phyloP scores from a whole-genome alignment of 2,113 vertebrate species.

The Calypte anna region DNA sequence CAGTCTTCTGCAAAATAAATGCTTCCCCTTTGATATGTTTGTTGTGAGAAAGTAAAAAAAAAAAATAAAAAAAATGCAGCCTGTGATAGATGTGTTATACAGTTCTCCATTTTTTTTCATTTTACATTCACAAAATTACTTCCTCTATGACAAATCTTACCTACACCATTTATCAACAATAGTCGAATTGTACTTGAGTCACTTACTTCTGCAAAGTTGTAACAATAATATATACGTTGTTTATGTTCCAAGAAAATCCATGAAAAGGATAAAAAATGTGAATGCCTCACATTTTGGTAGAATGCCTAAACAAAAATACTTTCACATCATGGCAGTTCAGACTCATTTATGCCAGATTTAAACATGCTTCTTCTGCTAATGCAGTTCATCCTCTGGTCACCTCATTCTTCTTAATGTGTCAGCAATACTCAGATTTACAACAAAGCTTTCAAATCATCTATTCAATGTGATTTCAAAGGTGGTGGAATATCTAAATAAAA shows the following conservation, averaged over 20 bases:
- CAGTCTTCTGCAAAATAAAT: not conserved
- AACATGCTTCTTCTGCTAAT: not conserved
- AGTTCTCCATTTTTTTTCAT: not conserved
- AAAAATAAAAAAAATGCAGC: conserved; percentile 4
- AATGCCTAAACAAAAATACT: not conserved
- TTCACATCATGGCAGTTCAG: not conserved
- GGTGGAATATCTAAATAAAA: conserved; percentile 43
- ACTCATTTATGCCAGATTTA: conserved; percentile 11
- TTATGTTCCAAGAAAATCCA: not conserved
- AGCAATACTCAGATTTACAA: not conserved
- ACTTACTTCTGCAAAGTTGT: not conserved
- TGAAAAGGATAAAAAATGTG: not conserved
- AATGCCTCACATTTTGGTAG: not conserved
- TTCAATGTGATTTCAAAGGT: conserved; percentile 31
- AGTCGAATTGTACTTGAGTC: not conserved
- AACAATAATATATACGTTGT: not conserved
- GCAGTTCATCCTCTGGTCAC: not conserved
- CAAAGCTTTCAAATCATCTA: conserved; percentile 21
- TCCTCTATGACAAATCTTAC: not conserved
- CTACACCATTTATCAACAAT: not conserved
- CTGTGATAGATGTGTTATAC: not conserved
- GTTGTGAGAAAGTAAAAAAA: conserved; percentile 7
- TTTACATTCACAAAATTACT: not conserved
- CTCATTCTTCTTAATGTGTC: conserved; percentile 29
- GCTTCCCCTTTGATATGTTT: not conserved